Evolutionary conservation across 2,888 invertebrate genomes (phyloP).

Genomic region (Cylindroiulus punctatus): DNA sequence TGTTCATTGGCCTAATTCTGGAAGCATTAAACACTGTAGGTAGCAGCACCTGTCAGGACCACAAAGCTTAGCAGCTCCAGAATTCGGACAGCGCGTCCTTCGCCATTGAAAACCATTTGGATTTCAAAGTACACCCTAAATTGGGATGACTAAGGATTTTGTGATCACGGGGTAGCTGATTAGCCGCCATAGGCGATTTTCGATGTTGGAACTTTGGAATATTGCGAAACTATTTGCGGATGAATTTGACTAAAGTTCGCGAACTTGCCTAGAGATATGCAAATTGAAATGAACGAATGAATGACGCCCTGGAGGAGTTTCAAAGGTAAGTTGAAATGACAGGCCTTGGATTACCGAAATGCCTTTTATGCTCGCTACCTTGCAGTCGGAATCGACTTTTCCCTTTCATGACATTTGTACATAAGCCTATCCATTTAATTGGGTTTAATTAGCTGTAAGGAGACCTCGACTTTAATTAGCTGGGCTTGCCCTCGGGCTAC

Average conservation of each 20-base stretch:
- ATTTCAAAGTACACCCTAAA: neutral
- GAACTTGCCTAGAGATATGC: neutral
- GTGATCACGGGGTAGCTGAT: neutral
- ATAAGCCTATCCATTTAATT: constrained; percentile 32
- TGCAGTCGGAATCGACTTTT: neutral
- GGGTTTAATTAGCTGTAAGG: neutral
- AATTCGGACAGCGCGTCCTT: neutral
- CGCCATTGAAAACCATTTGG: neutral
- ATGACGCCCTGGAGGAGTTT: neutral
- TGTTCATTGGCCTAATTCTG: neutral
- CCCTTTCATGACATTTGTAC: neutral
- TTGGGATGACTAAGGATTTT: neutral
- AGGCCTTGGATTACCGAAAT: neutral
- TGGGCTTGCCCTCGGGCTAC: neutral
- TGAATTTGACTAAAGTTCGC: constrained; percentile 8
- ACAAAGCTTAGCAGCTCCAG: neutral
- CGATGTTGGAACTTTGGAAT: neutral
- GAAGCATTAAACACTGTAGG: no score
- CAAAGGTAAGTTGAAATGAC: neutral
- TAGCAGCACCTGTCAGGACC: constrained; percentile 18
- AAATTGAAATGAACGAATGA: constrained; percentile 17
- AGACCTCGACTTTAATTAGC: neutral
- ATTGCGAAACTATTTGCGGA: neutral
- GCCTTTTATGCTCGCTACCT: no score
- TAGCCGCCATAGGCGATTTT: neutral